Percentiles rank a stretch among this genome's conserved stretches.
Conservation (phyloP, 2,888 invertebrate species). For the Gisinianus flammeolus region DNA sequence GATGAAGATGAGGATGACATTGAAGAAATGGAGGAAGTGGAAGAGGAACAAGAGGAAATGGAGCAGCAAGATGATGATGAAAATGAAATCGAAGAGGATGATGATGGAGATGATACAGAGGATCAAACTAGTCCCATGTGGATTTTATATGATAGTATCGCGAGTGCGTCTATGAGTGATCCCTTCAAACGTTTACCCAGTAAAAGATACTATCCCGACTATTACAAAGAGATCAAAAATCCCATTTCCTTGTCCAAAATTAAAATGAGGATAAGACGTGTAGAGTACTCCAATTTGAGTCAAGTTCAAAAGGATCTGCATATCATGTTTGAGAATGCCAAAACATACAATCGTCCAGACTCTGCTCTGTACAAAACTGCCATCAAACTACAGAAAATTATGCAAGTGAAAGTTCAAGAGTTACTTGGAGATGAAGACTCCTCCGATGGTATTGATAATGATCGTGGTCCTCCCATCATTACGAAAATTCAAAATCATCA, state of each 20-base stretch:
- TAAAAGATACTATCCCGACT: constrained; percentile 90
- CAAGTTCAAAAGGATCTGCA: constrained; percentile 94
- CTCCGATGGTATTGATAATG: constrained; percentile 6
- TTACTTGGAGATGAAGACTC: constrained; percentile 66
- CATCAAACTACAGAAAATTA: constrained; percentile 79
- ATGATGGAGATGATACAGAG: constrained; percentile 63
- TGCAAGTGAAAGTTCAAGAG: constrained; percentile 81
- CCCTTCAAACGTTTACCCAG: constrained; percentile 94
- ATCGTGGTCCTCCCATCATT: background rate
- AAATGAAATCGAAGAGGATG: constrained; percentile 56
- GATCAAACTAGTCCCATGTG: constrained; percentile 79
- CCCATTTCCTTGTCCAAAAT: constrained; percentile 95
- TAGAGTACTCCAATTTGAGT: constrained; percentile 80
- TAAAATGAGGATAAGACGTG: constrained; percentile 73
- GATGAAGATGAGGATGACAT: constrained; percentile 62
- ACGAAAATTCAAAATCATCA: background rate
- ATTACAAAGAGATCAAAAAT: constrained; percentile 94
- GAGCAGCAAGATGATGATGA: constrained; percentile 66
- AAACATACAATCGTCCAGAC: constrained; percentile 81
- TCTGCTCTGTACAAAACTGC: constrained; percentile 85
- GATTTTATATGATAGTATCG: constrained; percentile 86
- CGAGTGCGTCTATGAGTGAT: constrained; percentile 72
- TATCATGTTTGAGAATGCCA: constrained; percentile 96
- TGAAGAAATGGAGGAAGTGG: constrained; percentile 63
- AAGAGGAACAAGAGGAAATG: constrained; percentile 69